Conservation (phyloP, 2,797 vertebrate species). For the Rhinatrema bivittatum region DNA sequence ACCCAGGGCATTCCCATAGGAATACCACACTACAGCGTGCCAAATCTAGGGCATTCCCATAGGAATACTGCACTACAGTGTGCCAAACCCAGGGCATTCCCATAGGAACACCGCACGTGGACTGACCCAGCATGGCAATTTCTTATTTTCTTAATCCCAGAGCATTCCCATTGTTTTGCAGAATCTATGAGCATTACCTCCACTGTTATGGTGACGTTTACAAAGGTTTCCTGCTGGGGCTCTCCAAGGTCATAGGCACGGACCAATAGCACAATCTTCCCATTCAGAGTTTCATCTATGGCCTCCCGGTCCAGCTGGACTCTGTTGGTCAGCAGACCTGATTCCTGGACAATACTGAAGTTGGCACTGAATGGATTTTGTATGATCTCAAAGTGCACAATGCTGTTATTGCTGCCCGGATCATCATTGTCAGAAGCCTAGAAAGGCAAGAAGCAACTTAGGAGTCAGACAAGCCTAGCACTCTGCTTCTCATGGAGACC, state of each 20-base stretch:
- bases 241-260: constrained; percentile 66
- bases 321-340: constrained; percentile 55
- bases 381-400: constrained; percentile 58
- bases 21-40: background rate
- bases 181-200: too few relatives aligned
- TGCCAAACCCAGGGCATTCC: background rate
- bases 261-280: constrained; percentile 62
- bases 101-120: too few relatives aligned
- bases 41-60: background rate
- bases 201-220: constrained; percentile 61
- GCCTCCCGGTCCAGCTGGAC: constrained; percentile 69
- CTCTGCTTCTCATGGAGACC: too few relatives aligned
- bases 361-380: constrained; percentile 56
- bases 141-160: too few relatives aligned
- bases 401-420: constrained; percentile 60
- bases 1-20: too few relatives aligned
- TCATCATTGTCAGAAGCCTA: constrained; percentile 82
- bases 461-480: background rate
- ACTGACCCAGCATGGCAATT: too few relatives aligned
- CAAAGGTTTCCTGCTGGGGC: constrained; percentile 32
- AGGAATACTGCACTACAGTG: too few relatives aligned
- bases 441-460: too few relatives aligned
- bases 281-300: constrained; percentile 46
- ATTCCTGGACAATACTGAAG: constrained; percentile 62
- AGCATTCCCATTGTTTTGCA: too few relatives aligned